These are phyloP conservation scores for Belonocnema kinseyi DNA, from an alignment of 1,140 invertebrate species.

Conservation along the genomic window DNA sequence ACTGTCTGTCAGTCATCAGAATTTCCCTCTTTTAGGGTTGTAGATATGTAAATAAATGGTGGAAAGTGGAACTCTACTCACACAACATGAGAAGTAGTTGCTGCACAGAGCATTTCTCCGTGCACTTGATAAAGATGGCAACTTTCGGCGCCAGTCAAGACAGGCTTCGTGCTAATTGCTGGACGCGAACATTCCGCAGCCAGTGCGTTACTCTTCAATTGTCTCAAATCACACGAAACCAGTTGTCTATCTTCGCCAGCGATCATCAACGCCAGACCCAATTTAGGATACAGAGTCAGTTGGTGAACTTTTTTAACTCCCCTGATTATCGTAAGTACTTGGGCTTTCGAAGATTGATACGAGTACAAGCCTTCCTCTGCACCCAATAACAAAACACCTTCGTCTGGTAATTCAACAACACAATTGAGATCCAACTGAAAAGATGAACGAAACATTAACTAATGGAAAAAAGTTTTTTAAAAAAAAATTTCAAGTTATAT, in stretches of 20 bases:
- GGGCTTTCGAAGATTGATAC: slow-evolving; percentile 60
- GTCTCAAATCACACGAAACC: slow-evolving; percentile 80
- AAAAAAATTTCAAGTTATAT: not conserved
- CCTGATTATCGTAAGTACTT: slow-evolving; percentile 74
- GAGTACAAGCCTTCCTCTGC: slow-evolving; percentile 72
- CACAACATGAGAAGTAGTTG: slow-evolving; percentile 81
- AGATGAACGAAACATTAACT: slow-evolving; percentile 32
- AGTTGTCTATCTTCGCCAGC: slow-evolving; percentile 81
- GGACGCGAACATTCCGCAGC: slow-evolving; percentile 79
- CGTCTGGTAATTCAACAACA: slow-evolving; percentile 61
- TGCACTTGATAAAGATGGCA: slow-evolving; percentile 80
- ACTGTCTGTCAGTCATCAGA: too few species aligned
- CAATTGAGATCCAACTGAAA: slow-evolving; percentile 71
- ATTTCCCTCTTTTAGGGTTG: too few species aligned
- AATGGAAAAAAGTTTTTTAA: slow-evolving; percentile 33
- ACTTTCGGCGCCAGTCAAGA: slow-evolving; percentile 76
- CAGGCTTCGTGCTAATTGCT: slow-evolving; percentile 77
- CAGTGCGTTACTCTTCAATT: slow-evolving; percentile 79
- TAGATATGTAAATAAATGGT: slow-evolving; percentile 10
- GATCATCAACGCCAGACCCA: slow-evolving; percentile 82
- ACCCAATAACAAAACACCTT: slow-evolving; percentile 66
- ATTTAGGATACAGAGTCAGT: slow-evolving; percentile 77
- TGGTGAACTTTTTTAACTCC: slow-evolving; percentile 82
- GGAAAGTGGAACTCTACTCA: slow-evolving; percentile 63
- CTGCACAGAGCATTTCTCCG: slow-evolving; percentile 78